Percentiles rank a stretch among this genome's conserved stretches.
Evolutionary conservation across 2,113 vertebrate genomes (phyloP).

Genomic region (Sakesphorus luctuosus): DNA sequence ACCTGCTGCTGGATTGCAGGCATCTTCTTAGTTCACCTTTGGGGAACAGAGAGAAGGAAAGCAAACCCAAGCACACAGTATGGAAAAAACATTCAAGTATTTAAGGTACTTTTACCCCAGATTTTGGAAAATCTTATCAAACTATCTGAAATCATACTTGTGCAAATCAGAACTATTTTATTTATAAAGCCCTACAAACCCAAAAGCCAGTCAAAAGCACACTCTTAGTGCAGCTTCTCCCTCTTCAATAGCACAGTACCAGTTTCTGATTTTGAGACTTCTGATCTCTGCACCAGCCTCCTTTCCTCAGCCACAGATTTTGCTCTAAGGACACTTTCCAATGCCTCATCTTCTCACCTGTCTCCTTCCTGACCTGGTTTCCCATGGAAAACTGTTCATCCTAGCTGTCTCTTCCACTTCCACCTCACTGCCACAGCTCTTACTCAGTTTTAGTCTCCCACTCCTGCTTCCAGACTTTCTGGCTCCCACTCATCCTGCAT

Average conservation of each 20-base stretch:
- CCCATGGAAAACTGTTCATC: background rate
- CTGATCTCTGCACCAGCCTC: background rate
- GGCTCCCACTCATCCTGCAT: background rate
- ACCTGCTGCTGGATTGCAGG: background rate
- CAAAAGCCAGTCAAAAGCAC: background rate
- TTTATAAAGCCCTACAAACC: fast-evolving
- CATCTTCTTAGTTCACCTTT: background rate
- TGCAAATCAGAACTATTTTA: background rate
- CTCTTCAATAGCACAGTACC: background rate
- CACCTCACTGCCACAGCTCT: background rate
- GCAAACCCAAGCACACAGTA: background rate
- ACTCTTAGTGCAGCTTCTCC: background rate
- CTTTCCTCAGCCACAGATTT: background rate
- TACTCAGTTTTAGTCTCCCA: background rate
- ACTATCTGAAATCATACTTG: background rate
- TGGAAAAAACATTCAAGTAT: background rate
- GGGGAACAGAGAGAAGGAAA: background rate
- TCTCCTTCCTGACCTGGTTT: background rate
- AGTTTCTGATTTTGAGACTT: background rate
- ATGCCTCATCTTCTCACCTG: background rate
- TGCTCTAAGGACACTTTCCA: background rate
- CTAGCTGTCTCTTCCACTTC: background rate
- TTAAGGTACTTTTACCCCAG: background rate
- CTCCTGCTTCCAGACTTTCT: background rate
- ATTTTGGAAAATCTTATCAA: background rate